Conservation (phyloP, 2,113 vertebrate genomes). For the Edolisoma coerulescens region DNA sequence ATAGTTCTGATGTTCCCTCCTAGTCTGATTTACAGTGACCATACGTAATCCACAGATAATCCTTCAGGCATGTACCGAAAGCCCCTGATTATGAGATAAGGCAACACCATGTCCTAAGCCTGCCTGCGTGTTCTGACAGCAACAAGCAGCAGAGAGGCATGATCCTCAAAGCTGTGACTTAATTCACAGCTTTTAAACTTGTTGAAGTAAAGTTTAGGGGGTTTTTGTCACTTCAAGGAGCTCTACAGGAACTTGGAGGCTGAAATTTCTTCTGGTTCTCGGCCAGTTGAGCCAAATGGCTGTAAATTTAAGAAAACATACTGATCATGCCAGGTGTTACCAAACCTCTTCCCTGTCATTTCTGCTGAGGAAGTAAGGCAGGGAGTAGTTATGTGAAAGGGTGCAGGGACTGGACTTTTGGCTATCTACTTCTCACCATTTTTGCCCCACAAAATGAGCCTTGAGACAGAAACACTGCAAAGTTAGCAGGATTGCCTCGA, state of each 20-base stretch:
- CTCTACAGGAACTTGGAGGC: not conserved
- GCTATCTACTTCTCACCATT: not conserved
- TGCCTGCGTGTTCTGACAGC: not conserved
- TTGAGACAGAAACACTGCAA: not conserved
- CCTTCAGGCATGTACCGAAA: not conserved
- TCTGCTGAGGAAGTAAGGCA: not conserved
- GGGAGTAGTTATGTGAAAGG: not conserved
- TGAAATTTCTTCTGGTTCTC: not conserved
- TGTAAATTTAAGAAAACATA: not conserved
- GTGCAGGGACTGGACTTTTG: not conserved
- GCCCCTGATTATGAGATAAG: not conserved
- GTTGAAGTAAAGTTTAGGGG: not conserved
- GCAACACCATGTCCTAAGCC: not conserved
- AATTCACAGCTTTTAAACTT: not conserved
- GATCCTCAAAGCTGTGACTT: not conserved
- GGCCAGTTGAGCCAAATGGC: not conserved
- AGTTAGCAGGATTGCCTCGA: rapidly evolving
- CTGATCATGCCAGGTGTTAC: not conserved
- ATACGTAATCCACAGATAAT: not conserved
- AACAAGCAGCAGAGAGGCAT: not conserved
- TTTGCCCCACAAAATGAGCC: not conserved
- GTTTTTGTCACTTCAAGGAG: not conserved
- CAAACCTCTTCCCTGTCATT: not conserved
- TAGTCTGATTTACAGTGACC: not conserved
- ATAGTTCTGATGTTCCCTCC: not conserved